Evolutionary conservation across 2,888 invertebrate species (phyloP).

Genomic region (Hydroisotoma schaefferi): DNA sequence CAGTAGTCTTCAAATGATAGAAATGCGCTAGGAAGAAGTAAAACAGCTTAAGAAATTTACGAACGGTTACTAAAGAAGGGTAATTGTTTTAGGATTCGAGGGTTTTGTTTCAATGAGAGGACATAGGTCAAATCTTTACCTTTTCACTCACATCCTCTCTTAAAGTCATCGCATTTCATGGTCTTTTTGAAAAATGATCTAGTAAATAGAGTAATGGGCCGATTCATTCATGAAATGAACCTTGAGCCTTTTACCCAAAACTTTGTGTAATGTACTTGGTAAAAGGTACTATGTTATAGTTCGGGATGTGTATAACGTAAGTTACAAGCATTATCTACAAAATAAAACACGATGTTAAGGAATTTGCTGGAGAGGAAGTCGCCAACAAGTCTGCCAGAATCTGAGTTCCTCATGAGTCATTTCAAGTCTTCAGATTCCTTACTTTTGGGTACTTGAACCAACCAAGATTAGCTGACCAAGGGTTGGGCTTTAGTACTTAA

Average conservation of each 20-base stretch:
- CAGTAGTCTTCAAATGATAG: not conserved
- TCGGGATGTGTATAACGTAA: too few species aligned
- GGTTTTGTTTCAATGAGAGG: constrained; percentile 14
- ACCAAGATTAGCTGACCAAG: too few species aligned
- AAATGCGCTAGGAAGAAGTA: not conserved
- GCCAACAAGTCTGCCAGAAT: constrained; percentile 24
- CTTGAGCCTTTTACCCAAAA: too few species aligned
- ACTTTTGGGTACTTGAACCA: constrained; percentile 11
- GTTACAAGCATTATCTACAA: too few species aligned
- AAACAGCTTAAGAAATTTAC: not conserved
- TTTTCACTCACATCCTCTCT: constrained; percentile 10
- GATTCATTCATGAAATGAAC: constrained; percentile 6
- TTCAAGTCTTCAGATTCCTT: constrained; percentile 6
- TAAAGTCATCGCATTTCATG: constrained; percentile 13
- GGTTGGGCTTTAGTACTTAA: constrained; percentile 9
- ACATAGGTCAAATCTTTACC: constrained; percentile 11
- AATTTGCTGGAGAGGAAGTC: constrained; percentile 17
- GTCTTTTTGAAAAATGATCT: constrained; percentile 10
- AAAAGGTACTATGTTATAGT: too few species aligned
- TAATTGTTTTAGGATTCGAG: constrained; percentile 16
- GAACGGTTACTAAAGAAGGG: not conserved
- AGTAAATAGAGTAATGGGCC: too few species aligned
- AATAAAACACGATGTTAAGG: not conserved
- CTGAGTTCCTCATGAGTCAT: not conserved
- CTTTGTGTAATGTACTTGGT: too few species aligned